Evolutionary conservation across 1,140 invertebrate species (phyloP).

Genomic region (Diabrotica undecimpunctata): DNA sequence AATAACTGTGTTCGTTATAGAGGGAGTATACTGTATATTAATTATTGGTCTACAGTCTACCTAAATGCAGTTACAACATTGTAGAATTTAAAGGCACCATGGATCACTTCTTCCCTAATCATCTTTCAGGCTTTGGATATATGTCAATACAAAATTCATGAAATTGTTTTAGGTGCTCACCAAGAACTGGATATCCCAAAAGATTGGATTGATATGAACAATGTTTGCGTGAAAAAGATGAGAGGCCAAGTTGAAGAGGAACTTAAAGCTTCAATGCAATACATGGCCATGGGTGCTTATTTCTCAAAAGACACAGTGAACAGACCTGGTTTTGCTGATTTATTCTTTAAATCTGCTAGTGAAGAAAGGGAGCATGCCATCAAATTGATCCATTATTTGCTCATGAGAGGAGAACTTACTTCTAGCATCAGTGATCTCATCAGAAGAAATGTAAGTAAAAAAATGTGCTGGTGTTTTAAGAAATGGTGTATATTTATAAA

Average conservation of each 20-base stretch:
- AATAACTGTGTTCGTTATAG: no score
- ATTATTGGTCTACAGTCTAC: no score
- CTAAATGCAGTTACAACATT: no score
- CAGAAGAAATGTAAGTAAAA: constrained; percentile 44
- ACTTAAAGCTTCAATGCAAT: constrained; percentile 73
- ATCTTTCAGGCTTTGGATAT: no score
- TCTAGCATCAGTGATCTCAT: constrained; percentile 62
- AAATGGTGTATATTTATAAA: not conserved
- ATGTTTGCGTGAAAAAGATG: constrained; percentile 59
- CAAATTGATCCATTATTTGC: constrained; percentile 84
- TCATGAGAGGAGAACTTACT: constrained; percentile 80
- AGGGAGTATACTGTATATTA: no score
- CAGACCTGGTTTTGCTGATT: constrained; percentile 83
- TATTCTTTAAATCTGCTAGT: constrained; percentile 79
- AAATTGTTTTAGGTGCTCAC: constrained; percentile 45
- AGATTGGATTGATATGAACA: constrained; percentile 65
- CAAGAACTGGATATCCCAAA: constrained; percentile 49
- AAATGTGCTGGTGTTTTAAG: not conserved
- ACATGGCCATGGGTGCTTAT: constrained; percentile 82
- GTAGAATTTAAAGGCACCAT: no score
- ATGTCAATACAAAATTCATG: no score
- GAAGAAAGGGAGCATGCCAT: constrained; percentile 90
- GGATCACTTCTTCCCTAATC: no score
- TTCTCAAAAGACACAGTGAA: constrained; percentile 76
- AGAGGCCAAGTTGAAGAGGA: constrained; percentile 72